Evolutionary conservation across 2,888 invertebrate species (phyloP).

Genomic region (Lumbricus terrestris): DNA sequence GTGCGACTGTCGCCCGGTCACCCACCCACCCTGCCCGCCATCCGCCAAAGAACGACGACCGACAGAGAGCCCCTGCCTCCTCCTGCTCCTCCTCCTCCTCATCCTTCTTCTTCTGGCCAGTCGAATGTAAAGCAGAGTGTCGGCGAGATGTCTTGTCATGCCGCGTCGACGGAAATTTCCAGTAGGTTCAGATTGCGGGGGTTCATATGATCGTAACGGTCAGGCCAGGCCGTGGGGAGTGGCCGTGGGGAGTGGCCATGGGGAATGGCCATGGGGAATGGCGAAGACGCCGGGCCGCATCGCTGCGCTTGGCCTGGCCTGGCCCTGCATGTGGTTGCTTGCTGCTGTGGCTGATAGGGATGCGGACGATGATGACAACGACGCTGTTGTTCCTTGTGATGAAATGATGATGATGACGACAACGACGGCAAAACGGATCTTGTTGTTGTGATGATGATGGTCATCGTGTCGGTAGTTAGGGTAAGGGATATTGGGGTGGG

Average conservation of each 20-base stretch:
- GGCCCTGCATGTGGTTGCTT: background rate
- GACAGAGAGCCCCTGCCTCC: too few species aligned
- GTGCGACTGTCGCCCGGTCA: background rate
- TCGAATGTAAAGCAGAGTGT: background rate
- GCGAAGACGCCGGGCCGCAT: background rate
- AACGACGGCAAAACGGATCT: background rate
- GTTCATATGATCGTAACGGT: background rate
- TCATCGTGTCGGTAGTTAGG: background rate
- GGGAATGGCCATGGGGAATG: background rate
- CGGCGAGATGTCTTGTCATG: background rate
- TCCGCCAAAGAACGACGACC: background rate
- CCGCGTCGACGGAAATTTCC: background rate
- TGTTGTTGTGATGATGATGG: background rate
- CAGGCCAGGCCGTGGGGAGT: too few species aligned
- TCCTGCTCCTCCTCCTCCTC: too few species aligned
- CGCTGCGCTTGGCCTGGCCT: background rate
- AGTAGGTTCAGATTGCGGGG: background rate
- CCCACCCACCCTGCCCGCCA: background rate
- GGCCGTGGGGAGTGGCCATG: too few species aligned
- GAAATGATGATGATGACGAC: background rate
- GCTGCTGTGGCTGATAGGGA: background rate
- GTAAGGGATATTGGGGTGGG: too few species aligned
- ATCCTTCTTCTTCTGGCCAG: background rate
- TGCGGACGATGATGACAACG: background rate
- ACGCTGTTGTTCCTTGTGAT: background rate